Evolutionary conservation across 2,888 invertebrate genomes (phyloP).

Genomic region (Himalopsyche tibetana): DNA sequence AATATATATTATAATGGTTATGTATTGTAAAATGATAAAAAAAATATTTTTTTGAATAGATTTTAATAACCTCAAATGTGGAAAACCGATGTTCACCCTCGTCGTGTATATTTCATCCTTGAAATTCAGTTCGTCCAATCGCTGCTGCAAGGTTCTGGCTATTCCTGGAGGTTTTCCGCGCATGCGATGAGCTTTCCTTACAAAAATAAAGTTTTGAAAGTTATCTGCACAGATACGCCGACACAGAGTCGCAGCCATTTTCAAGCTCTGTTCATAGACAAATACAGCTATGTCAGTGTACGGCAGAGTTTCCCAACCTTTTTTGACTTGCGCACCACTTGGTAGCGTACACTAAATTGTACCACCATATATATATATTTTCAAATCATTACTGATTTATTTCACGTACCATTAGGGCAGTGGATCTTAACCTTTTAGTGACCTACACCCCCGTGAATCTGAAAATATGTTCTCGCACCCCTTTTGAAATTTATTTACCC

Average conservation of each 20-base stretch:
- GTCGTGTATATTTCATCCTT: constrained; percentile 73
- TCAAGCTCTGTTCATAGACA: background rate
- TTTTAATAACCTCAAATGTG: constrained; percentile 69
- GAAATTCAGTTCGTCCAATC: constrained; percentile 79
- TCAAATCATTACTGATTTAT: too few species aligned
- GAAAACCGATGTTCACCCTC: constrained; percentile 73
- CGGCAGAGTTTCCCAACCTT: background rate
- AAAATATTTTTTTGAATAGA: background rate
- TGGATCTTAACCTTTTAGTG: too few species aligned
- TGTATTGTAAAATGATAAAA: constrained; percentile 23
- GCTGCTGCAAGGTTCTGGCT: constrained; percentile 82
- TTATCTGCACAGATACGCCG: constrained; percentile 68
- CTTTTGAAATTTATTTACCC: too few species aligned
- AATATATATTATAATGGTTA: constrained; percentile 53
- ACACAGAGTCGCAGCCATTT: constrained; percentile 58
- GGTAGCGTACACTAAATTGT: too few species aligned
- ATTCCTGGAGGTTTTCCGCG: constrained; percentile 84
- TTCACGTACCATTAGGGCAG: too few species aligned
- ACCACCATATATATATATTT: too few species aligned
- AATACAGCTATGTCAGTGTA: background rate
- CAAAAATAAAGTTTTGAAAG: constrained; percentile 50
- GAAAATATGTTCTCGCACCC: too few species aligned
- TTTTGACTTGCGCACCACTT: too few species aligned
- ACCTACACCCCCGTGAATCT: too few species aligned
- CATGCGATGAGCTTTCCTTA: constrained; percentile 74